These are phyloP conservation scores for Cephus runcator DNA, from an alignment of 2,888 invertebrate genomes.

Conservation along the genomic window DNA sequence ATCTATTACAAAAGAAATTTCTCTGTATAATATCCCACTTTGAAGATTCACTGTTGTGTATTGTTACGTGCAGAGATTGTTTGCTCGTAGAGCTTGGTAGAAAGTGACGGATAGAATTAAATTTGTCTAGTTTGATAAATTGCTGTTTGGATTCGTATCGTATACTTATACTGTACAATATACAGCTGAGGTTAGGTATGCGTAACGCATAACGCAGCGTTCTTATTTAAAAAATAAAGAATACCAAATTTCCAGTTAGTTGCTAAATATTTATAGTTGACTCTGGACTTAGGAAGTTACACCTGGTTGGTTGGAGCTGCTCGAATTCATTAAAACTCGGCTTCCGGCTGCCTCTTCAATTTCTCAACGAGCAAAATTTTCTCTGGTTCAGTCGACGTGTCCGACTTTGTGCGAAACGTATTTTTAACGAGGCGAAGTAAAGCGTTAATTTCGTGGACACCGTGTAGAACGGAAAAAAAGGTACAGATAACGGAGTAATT, in stretches of 20 bases:
- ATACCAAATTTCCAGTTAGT: neutral
- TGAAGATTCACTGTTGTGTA: neutral
- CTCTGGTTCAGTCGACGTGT: neutral
- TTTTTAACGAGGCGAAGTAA: neutral
- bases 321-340: conserved; percentile 35
- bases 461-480: no score
- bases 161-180: neutral
- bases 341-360: conserved; percentile 27
- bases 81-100: neutral
- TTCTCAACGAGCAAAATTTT: conserved; percentile 21
- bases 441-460: neutral
- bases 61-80: neutral
- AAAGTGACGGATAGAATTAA: neutral
- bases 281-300: neutral
- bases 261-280: neutral
- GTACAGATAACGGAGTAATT: no score
- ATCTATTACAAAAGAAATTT: neutral
- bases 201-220: neutral
- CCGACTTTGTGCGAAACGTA: neutral
- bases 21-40: neutral
- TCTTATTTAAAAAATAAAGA: neutral
- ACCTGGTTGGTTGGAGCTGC: neutral
- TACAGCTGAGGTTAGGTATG: neutral
- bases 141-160: neutral
- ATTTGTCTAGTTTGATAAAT: neutral